Evolutionary conservation across 2,888 invertebrate species (phyloP), one percentile per base, ranked within the genome.

Genomic region (Ophion ventricosus): DNA sequence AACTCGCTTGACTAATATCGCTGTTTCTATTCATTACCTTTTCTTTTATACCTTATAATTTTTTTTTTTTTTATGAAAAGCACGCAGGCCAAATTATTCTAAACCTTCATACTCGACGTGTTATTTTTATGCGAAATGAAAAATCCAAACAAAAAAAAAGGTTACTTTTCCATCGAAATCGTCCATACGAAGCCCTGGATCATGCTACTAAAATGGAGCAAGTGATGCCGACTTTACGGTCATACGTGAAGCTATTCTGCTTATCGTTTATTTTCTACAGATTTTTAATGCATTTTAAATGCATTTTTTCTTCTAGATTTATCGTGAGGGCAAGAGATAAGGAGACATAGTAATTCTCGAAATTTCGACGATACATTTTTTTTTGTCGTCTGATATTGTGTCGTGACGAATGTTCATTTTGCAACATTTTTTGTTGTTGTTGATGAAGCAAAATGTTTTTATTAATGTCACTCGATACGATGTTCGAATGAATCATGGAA

Each of bases 1-100:
- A 80, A 82, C 73, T 73, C 79, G 63, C 49, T 67, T 80, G 49
- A 79, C 69, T 61, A 72, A 80, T 67, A 25, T 64, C 40, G 40
- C 40, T 25, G 23, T 57, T 63, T 56, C 1, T 11, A 8, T 35
- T 20, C 26, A 10, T 25, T 64, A 20, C 56, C 20, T 61, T 29
- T 63, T 70, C n/a, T 29, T 29, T 11, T 23, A 29, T 57, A 11
- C 35, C 17, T 43, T 43, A 40, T 40, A 25, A 23, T 67, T 40
- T 57, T 40, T 59, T 26, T 20, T 77, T 25, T 66, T 66, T 59
- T 54, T 29, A 17, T 49, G 20, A 23, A 23, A 66, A 66, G 56
- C 61, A 61, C 69, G 49, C 56, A 29, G 70, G 63, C 10, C 40
- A 25, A 64, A 64, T 57, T 40, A 40, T 72, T 25, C 7, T 14